Evolutionary conservation across 2,797 vertebrate species (phyloP), one percentile per base, ranked within the genome.

Genomic region (Spinibarbus caldwelli): DNA sequence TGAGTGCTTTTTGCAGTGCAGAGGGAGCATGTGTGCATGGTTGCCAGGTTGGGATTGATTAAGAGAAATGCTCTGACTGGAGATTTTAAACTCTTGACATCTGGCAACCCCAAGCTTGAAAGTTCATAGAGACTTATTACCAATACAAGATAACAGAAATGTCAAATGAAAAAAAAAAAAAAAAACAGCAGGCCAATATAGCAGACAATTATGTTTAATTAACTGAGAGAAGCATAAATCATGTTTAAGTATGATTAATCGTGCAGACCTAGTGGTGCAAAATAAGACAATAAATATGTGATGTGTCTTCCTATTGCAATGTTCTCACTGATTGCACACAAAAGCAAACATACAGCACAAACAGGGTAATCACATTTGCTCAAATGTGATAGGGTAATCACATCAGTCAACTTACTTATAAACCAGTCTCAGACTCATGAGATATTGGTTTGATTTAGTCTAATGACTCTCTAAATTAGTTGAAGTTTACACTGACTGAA

Each of bases 11-110:
- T 62, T 26, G 31, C 31, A 36, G 66, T 38, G 34, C 31, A 21
- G 66, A 21, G 19, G 17, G 73, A 31, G 73, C 89, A 95, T 91
- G 7, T 47, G 52, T 82, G 68, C 29, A 70, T 59, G n/a, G n/a
- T n/a, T n/a, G n/a, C n/a, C n/a, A n/a, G n/a, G n/a, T n/a, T n/a
- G 68, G 52, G 70, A 34, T 2, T 68, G 31, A 62, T 62, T 62
- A 29, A 62, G 26, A 62, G 26, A 36, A 67, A 36, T 21, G 8
- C 64, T 67, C 31, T 67, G 64, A 67, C 34, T 36, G 3, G 64
- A 31, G 34, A 4, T 11, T 21, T 36, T 19, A 31, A 31, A 64
- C 14, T 31, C 1, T 6, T n/a, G 21, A 41, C 67, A 23, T 41
- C 34, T 38, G 21, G 19, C 19, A 70, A 11, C 21, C 10, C 19